Evolutionary conservation across 2,113 vertebrate genomes (phyloP).

Genomic region (Cyprinus carpio): DNA sequence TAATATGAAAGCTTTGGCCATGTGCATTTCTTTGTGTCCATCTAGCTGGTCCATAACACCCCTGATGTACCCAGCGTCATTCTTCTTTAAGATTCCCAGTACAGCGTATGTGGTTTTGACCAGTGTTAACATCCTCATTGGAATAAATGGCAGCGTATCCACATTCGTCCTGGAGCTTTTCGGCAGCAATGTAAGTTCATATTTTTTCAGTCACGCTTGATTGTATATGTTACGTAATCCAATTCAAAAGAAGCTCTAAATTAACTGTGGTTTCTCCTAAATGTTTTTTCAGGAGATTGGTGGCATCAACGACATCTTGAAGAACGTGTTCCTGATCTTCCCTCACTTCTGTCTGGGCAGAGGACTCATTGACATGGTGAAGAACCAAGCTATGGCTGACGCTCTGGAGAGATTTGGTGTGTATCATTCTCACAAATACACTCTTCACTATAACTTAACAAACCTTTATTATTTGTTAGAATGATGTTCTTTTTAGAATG

Average conservation of each 20-base stretch:
- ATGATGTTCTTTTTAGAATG: neutral
- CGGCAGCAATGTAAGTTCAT: constrained; percentile 84
- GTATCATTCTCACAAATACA: constrained; percentile 36
- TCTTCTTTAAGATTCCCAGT: constrained; percentile 98
- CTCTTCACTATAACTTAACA: neutral
- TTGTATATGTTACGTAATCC: neutral
- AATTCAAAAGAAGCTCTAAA: neutral
- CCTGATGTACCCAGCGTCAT: constrained; percentile 98
- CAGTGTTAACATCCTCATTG: constrained; percentile 96
- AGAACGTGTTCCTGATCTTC: constrained; percentile 97
- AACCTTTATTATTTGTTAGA: neutral
- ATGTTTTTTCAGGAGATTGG: constrained; percentile 84
- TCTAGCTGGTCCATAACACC: constrained; percentile 97
- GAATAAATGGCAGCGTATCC: constrained; percentile 96
- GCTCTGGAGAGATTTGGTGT: constrained; percentile 96
- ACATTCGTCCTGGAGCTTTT: constrained; percentile 98
- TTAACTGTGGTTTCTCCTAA: constrained; percentile 20
- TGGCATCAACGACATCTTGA: constrained; percentile 95
- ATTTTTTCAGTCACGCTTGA: neutral
- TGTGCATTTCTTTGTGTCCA: constrained; percentile 16
- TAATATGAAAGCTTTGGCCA: constrained; percentile 5
- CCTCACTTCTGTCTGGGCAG: constrained; percentile 97
- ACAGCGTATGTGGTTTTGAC: constrained; percentile 97
- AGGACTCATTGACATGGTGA: constrained; percentile 98
- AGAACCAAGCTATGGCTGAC: constrained; percentile 98